These are phyloP conservation scores for Perca schrenkii DNA, from an alignment of 2,113 vertebrate genomes.

Conservation along the genomic window DNA sequence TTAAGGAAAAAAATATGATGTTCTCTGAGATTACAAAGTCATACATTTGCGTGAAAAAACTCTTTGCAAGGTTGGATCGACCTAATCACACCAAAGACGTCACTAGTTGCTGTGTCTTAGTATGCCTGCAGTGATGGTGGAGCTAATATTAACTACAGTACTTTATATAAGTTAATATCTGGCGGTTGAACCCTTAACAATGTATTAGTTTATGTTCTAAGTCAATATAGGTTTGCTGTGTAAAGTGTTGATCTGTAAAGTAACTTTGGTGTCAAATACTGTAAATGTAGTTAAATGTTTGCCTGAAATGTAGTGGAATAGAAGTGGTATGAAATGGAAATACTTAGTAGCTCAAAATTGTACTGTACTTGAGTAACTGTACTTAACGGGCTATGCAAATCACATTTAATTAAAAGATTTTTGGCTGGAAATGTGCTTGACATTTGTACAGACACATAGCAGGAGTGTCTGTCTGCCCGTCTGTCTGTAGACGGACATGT, in stretches of 20 bases:
- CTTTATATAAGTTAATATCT: not conserved
- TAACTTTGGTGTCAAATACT: not conserved
- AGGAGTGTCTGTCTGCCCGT: constrained; percentile 19
- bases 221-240: not conserved
- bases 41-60: too few species aligned
- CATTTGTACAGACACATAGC: constrained; percentile 18
- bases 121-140: not conserved
- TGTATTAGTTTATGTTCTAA: not conserved
- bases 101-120: too few species aligned
- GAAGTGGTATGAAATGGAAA: not conserved
- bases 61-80: too few species aligned
- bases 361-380: not conserved
- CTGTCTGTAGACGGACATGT: constrained; percentile 46
- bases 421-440: constrained; percentile 4
- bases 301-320: not conserved
- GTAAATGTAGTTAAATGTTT: not conserved
- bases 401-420: constrained; percentile 1
- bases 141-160: not conserved
- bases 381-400: not conserved
- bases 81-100: too few species aligned
- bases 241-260: not conserved
- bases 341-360: not conserved
- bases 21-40: too few species aligned
- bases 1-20: too few species aligned
- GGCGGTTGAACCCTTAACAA: not conserved